A percentile compares a stretch with the other conserved stretches of the same genome.
phyloP scores from a whole-genome alignment of 2,888 invertebrate species.

The Papilio gigon region DNA sequence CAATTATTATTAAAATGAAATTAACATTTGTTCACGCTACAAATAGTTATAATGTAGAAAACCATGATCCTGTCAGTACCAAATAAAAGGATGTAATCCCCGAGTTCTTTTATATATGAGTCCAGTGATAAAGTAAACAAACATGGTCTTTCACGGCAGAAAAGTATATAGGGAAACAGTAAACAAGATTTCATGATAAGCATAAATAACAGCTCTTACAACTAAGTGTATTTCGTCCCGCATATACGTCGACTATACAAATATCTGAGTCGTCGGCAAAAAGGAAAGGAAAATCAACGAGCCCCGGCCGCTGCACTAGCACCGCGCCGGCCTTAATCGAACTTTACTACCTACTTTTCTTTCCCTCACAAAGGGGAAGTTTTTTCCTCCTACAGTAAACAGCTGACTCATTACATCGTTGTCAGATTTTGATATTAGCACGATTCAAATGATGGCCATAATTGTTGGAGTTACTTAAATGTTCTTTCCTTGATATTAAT shows the following conservation, averaged over 20 bases:
- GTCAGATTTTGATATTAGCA: conserved; percentile 40
- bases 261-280: conserved; percentile 37
- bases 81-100: background rate
- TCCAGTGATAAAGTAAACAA: background rate
- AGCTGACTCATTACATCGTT: conserved; percentile 41
- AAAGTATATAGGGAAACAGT: conserved; percentile 24
- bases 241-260: conserved; percentile 37
- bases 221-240: conserved; percentile 36
- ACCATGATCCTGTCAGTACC: too few species aligned
- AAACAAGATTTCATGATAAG: conserved; percentile 37
- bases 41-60: too few species aligned
- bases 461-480: conserved; percentile 14
- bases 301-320: conserved; percentile 39
- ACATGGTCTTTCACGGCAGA: background rate
- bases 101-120: background rate
- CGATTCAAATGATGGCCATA: conserved; percentile 25
- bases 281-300: conserved; percentile 37
- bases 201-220: conserved; percentile 37
- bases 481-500: background rate
- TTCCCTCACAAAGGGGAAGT: conserved; percentile 39
- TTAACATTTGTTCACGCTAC: too few species aligned
- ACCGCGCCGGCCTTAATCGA: conserved; percentile 39
- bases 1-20: too few species aligned
- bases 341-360: conserved; percentile 41
- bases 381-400: conserved; percentile 40